A percentile compares a stretch with the other conserved stretches of the same genome.
These are phyloP conservation scores for Branchipolynoe longqiensis DNA, from an alignment of 2,888 invertebrate species.

Conservation along the genomic window DNA sequence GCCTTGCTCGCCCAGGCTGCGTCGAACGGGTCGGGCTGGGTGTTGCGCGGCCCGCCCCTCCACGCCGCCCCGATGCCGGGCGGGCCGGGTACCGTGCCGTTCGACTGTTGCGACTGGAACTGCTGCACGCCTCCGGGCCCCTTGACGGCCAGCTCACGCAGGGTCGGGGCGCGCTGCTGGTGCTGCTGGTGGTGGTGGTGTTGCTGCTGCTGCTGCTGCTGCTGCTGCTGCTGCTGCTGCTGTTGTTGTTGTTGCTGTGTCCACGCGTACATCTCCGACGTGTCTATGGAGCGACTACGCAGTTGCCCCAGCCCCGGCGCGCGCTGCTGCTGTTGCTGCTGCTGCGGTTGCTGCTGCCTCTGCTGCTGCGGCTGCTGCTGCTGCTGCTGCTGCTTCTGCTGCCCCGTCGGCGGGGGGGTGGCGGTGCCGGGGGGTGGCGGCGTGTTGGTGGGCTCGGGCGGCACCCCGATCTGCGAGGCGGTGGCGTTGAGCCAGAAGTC, in stretches of 20 bases:
- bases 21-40: slow-evolving; percentile 88
- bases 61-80: slow-evolving; percentile 59
- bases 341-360: too few relatives aligned
- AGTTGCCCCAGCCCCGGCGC: slow-evolving; percentile 68
- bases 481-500: slow-evolving; percentile 72
- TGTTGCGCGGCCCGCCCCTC: slow-evolving; percentile 84
- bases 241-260: slow-evolving; percentile 67
- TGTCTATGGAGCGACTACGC: slow-evolving; percentile 80
- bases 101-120: slow-evolving; percentile 63
- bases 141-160: slow-evolving; percentile 81
- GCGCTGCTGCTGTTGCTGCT: slow-evolving; percentile 4
- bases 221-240: too few relatives aligned
- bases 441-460: slow-evolving; percentile 1
- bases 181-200: too few relatives aligned
- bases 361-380: background rate
- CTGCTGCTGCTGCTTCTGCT: background rate
- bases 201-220: too few relatives aligned
- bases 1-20: slow-evolving; percentile 90
- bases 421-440: background rate
- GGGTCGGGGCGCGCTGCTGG: slow-evolving; percentile 72
- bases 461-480: slow-evolving; percentile 53
- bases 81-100: too few relatives aligned
- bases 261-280: slow-evolving; percentile 71
- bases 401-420: background rate
- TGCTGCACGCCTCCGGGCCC: slow-evolving; percentile 82